Evolutionary conservation across 2,797 vertebrate genomes (phyloP).

Genomic region (Ctenosaura bakeri): DNA sequence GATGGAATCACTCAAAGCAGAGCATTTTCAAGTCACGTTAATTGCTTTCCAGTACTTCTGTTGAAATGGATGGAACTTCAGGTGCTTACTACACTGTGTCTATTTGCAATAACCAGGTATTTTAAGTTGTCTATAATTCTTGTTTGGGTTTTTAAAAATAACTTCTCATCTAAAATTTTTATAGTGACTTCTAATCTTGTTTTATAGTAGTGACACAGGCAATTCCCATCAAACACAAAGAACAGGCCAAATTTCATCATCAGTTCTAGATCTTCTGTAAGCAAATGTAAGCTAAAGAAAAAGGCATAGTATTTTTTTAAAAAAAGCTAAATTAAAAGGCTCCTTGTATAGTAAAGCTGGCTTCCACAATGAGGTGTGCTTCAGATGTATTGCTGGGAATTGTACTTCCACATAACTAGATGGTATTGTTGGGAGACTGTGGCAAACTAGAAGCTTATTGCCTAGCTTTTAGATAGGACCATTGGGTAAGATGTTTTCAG

Average conservation of each 20-base stretch:
- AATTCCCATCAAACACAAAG: neutral
- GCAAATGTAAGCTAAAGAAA: neutral
- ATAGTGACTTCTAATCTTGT: neutral
- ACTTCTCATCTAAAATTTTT: neutral
- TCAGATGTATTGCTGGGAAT: no score
- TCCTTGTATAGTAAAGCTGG: no score
- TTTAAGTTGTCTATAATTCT: neutral
- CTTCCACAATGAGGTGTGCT: no score
- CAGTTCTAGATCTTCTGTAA: neutral
- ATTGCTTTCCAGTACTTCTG: neutral
- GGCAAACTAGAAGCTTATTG: neutral
- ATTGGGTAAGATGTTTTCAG: neutral
- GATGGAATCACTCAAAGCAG: neutral
- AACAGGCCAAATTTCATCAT: neutral
- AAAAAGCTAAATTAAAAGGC: neutral
- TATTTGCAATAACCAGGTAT: neutral
- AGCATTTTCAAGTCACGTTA: neutral
- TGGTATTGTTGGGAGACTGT: neutral
- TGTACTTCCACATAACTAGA: neutral
- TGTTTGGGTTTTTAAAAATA: neutral
- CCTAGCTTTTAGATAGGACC: neutral
- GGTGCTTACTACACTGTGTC: neutral
- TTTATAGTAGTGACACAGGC: neutral
- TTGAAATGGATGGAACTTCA: neutral
- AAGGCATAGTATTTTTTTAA: neutral